Evolutionary conservation across 2,113 vertebrate genomes (phyloP).

Genomic region (Misgurnus mizolepis): DNA sequence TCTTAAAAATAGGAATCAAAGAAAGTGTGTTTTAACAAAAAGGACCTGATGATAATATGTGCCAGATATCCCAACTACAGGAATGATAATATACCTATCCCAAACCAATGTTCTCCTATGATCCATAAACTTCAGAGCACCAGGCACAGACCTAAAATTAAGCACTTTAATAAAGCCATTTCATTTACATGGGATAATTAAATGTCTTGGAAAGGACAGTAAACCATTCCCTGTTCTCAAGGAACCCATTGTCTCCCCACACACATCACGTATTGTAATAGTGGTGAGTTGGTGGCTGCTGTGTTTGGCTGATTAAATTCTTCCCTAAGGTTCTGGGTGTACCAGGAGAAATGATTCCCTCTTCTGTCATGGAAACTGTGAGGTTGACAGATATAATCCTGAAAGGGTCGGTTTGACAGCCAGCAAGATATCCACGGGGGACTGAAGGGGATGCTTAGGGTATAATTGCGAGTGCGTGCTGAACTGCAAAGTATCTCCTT

Average conservation of each 20-base stretch:
- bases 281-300: constrained; percentile 16
- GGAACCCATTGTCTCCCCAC: constrained; percentile 11
- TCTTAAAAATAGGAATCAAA: too few relatives aligned
- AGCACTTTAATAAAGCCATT: constrained; percentile 24
- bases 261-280: not conserved
- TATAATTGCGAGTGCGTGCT: constrained; percentile 2
- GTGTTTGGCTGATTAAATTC: constrained; percentile 43
- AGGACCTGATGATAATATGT: too few relatives aligned
- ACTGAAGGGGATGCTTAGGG: constrained; percentile 16
- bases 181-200: constrained; percentile 39
- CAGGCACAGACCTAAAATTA: not conserved
- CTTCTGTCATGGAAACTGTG: constrained; percentile 26
- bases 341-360: constrained; percentile 22
- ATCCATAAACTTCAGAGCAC: constrained; percentile 1
- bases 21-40: too few relatives aligned
- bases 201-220: constrained; percentile 36
- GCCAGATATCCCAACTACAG: not conserved
- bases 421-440: constrained; percentile 21
- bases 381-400: constrained; percentile 28
- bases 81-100: not conserved
- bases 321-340: constrained; percentile 40
- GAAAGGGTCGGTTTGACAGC: constrained; percentile 11
- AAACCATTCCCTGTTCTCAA: constrained; percentile 4
- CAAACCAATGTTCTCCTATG: not conserved
- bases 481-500: not conserved